These are phyloP conservation scores for Apostichopus parvimensis DNA, from an alignment of 35 echinoderm and acorn worm species.

Conservation along the genomic window DNA sequence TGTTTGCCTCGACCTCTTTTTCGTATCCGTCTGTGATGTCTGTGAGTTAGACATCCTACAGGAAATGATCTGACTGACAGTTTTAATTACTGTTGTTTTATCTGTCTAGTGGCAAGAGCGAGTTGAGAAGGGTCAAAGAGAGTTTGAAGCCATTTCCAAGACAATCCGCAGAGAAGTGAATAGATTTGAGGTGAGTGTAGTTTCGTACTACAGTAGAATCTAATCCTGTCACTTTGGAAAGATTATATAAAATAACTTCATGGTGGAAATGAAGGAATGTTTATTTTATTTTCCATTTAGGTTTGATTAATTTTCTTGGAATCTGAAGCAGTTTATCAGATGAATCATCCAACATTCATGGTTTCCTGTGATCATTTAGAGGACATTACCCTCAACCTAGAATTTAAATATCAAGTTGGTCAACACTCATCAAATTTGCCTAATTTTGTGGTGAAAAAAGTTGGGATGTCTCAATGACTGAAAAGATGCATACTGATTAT, in stretches of 20 bases:
- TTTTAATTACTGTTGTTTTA: constrained; percentile 24
- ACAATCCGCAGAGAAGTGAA: constrained; percentile 87
- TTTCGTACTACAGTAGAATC: no score
- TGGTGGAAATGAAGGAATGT: not conserved
- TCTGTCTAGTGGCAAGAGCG: constrained; percentile 78
- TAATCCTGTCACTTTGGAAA: not conserved
- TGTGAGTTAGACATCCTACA: not conserved
- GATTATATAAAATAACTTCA: no score
- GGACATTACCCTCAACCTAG: no score
- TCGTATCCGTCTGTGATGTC: not conserved
- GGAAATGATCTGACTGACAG: constrained; percentile 4
- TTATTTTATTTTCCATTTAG: not conserved
- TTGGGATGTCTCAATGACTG: no score
- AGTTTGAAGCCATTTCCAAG: constrained; percentile 98
- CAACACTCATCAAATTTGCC: no score
- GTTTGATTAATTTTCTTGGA: not conserved
- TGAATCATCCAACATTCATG: not conserved
- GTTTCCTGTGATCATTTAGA: no score
- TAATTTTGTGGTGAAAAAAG: no score
- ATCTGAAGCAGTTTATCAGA: not conserved
- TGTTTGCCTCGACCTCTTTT: not conserved
- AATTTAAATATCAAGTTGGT: no score
- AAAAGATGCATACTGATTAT: no score
- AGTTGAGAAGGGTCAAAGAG: constrained; percentile 92
- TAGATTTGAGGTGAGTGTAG: constrained; percentile 88